These are phyloP conservation scores for Danaus plexippus DNA, from an alignment of 1,140 invertebrate species.

Conservation along the genomic window DNA sequence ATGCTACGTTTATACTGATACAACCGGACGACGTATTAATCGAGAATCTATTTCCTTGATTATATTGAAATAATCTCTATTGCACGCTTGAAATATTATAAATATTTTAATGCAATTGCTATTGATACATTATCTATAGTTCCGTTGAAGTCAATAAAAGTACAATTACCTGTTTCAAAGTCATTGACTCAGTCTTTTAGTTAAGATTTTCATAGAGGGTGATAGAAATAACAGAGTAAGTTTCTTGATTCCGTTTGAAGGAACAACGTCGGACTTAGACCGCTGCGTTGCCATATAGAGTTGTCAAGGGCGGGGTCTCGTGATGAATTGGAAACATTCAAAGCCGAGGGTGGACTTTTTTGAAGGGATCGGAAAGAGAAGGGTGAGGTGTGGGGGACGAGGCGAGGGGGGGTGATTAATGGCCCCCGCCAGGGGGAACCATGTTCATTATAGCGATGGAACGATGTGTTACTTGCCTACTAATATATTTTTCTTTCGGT, in stretches of 20 bases:
- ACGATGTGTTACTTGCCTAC: constrained; percentile 68
- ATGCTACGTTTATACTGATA: too few species aligned
- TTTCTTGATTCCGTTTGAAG: constrained; percentile 20
- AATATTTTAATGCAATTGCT: too few species aligned
- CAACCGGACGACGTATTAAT: too few species aligned
- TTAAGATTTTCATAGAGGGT: too few species aligned
- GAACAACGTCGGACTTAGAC: constrained; percentile 34
- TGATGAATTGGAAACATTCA: constrained; percentile 70
- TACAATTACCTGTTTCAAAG: too few species aligned
- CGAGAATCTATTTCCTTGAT: too few species aligned
- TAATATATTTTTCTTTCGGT: constrained; percentile 66
- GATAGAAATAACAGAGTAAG: constrained; percentile 10
- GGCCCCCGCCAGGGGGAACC: constrained; percentile 58
- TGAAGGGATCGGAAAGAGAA: constrained; percentile 36
- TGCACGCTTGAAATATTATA: too few species aligned
- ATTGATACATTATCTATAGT: too few species aligned
- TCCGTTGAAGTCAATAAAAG: too few species aligned
- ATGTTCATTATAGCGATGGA: constrained; percentile 67
- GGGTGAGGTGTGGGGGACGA: constrained; percentile 18
- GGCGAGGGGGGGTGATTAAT: constrained; percentile 59
- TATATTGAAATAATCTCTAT: too few species aligned
- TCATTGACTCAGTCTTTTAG: too few species aligned
- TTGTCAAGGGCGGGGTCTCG: constrained; percentile 71
- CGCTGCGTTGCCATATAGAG: constrained; percentile 65
- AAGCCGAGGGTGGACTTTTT: constrained; percentile 44